These are phyloP conservation scores for Nomada fucata DNA, from an alignment of 2,888 invertebrate genomes.

Conservation along the genomic window DNA sequence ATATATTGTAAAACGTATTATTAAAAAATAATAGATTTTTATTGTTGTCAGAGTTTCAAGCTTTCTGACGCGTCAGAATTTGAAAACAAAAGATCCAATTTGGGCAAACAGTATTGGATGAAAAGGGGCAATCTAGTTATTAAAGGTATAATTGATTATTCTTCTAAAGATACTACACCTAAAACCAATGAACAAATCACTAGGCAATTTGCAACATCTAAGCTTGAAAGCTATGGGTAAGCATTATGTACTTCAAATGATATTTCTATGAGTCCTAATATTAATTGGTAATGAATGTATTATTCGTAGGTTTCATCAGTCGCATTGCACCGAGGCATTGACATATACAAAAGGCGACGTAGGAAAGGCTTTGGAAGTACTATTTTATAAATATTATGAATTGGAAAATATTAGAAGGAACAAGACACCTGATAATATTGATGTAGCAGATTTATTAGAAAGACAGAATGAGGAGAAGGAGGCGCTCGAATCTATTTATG, in stretches of 20 bases:
- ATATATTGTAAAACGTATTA: neutral
- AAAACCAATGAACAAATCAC: constrained; percentile 88
- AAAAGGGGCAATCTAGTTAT: constrained; percentile 91
- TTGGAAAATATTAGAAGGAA: constrained; percentile 83
- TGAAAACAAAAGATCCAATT: constrained; percentile 88
- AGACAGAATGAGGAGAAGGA: constrained; percentile 90
- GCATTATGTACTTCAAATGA: constrained; percentile 36
- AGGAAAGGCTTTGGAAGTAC: constrained; percentile 89
- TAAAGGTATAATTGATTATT: constrained; percentile 90
- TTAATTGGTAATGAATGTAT: constrained; percentile 5
- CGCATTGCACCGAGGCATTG: constrained; percentile 91
- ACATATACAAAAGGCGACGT: constrained; percentile 88
- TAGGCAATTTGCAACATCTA: constrained; percentile 89
- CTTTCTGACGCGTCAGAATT: constrained; percentile 84
- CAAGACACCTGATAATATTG: constrained; percentile 82
- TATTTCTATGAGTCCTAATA: constrained; percentile 6
- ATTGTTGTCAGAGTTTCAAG: constrained; percentile 83
- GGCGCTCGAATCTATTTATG: constrained; percentile 92
- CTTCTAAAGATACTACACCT: constrained; percentile 86
- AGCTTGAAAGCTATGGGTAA: constrained; percentile 88
- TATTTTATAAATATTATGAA: constrained; percentile 90
- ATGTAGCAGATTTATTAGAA: constrained; percentile 86
- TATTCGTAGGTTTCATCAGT: constrained; percentile 89
- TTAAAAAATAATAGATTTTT: constrained; percentile 25
- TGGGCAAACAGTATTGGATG: constrained; percentile 91